Evolutionary conservation across 2,888 invertebrate species (phyloP).

Genomic region (Melanostoma mellinum): DNA sequence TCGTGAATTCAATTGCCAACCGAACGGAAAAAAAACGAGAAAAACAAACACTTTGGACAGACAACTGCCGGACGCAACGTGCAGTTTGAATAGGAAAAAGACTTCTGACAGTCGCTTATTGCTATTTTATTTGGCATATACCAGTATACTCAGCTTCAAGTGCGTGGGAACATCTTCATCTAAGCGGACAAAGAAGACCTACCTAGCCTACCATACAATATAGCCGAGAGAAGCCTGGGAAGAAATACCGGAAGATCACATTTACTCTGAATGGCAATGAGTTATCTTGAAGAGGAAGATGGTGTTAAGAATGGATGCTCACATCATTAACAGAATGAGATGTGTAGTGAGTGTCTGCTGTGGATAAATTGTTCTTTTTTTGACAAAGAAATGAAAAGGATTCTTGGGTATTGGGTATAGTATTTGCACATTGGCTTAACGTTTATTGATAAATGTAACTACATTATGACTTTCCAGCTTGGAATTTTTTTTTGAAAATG

Average conservation of each 20-base stretch:
- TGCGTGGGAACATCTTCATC: slow-evolving; percentile 66
- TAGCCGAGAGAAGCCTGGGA: slow-evolving; percentile 23
- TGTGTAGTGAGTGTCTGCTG: no score
- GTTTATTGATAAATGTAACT: no score
- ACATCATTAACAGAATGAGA: no score
- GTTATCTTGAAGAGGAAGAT: neutral
- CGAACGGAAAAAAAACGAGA: neutral
- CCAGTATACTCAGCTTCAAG: slow-evolving; percentile 6
- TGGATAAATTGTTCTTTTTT: no score
- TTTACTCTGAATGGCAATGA: slow-evolving; percentile 28
- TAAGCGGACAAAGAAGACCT: neutral
- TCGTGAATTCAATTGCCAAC: slow-evolving; percentile 24
- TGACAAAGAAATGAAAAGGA: no score
- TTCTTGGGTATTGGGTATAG: no score
- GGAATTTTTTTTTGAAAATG: no score
- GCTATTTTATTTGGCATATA: slow-evolving; percentile 55
- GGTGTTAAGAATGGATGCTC: no score
- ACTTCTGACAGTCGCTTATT: slow-evolving; percentile 37
- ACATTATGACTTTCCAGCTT: no score
- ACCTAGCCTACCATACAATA: slow-evolving; percentile 17
- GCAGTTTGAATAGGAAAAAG: slow-evolving; percentile 18
- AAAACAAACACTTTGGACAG: slow-evolving; percentile 25
- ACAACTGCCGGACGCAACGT: slow-evolving; percentile 42
- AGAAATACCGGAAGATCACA: slow-evolving; percentile 48
- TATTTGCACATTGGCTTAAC: no score